phyloP scores from a whole-genome alignment of 2,888 invertebrate species.

The Heteropelma amictum region DNA sequence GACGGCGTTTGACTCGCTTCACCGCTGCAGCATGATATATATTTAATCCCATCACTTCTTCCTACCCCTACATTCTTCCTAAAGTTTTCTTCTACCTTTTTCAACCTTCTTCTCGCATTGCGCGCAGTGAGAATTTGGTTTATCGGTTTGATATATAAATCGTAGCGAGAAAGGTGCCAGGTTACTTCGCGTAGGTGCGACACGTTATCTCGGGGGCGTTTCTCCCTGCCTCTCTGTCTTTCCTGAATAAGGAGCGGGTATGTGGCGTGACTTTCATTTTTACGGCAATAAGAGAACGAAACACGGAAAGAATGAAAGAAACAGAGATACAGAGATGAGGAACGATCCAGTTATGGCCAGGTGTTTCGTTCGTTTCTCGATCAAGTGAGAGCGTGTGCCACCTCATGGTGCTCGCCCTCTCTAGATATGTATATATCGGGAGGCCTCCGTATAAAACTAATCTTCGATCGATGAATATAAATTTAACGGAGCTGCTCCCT shows the following conservation, averaged over 20 bases:
- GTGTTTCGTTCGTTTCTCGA: conserved; percentile 39
- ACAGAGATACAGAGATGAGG: not conserved
- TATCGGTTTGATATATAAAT: conserved; percentile 50
- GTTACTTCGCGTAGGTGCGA: conserved; percentile 51
- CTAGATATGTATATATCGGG: not conserved
- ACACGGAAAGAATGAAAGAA: not conserved
- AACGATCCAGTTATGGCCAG: conserved; percentile 34
- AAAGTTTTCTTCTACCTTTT: not conserved
- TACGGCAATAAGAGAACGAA: not conserved
- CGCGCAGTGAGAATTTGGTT: conserved; percentile 45
- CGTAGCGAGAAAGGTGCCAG: conserved; percentile 24
- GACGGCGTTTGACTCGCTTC: conserved; percentile 18
- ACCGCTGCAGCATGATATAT: conserved; percentile 30
- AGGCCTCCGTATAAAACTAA: conserved; percentile 33
- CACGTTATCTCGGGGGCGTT: conserved; percentile 29
- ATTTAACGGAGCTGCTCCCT: conserved; percentile 13
- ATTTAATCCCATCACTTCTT: conserved; percentile 39
- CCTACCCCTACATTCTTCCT: not conserved
- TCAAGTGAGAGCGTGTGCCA: not conserved
- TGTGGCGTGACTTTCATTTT: conserved; percentile 1
- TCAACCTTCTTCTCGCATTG: conserved; percentile 13
- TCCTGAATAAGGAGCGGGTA: not conserved
- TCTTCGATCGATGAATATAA: conserved; percentile 48
- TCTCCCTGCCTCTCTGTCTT: not conserved
- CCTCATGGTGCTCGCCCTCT: not conserved